These are phyloP conservation scores for Heterodera filipjevi DNA, from an alignment of 2,888 invertebrate genomes.

Conservation along the genomic window DNA sequence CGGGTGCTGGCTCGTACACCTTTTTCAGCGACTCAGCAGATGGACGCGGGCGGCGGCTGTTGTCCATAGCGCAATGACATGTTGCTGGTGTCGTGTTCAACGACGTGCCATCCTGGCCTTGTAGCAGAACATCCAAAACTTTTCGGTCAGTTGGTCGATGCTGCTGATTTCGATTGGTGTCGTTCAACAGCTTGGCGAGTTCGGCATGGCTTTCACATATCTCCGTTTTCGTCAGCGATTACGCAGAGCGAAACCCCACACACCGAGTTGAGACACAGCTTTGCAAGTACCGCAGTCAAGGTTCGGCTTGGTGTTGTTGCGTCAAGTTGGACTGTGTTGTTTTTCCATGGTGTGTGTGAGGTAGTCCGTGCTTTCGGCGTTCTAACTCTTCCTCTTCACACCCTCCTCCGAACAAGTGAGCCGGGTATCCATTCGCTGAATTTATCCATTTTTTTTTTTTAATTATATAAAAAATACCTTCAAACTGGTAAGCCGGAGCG, in stretches of 20 bases:
- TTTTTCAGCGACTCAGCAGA: too few species aligned
- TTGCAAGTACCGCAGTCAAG: not conserved
- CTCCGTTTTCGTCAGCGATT: not conserved
- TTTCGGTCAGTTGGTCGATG: too few species aligned
- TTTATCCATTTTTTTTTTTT: not conserved
- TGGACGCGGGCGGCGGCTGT: too few species aligned
- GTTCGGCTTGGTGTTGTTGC: not conserved
- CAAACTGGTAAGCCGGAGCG: not conserved
- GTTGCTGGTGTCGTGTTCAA: too few species aligned
- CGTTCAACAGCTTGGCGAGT: not conserved
- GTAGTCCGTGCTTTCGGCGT: not conserved
- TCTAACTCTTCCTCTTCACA: not conserved
- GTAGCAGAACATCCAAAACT: too few species aligned
- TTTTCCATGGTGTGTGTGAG: not conserved
- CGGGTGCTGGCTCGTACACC: too few species aligned
- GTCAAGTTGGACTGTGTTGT: not conserved
- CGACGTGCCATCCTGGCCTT: too few species aligned
- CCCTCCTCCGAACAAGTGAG: not conserved
- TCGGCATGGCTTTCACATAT: not conserved
- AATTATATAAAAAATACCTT: not conserved
- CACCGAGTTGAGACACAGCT: not conserved
- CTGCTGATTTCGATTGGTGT: not conserved
- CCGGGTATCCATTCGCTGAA: not conserved
- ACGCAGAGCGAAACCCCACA: conserved; percentile 25
- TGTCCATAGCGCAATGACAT: too few species aligned